Evolutionary conservation across 2,113 vertebrate genomes (phyloP), one percentile per base, ranked within the genome.

Genomic region (Promerops cafer): DNA sequence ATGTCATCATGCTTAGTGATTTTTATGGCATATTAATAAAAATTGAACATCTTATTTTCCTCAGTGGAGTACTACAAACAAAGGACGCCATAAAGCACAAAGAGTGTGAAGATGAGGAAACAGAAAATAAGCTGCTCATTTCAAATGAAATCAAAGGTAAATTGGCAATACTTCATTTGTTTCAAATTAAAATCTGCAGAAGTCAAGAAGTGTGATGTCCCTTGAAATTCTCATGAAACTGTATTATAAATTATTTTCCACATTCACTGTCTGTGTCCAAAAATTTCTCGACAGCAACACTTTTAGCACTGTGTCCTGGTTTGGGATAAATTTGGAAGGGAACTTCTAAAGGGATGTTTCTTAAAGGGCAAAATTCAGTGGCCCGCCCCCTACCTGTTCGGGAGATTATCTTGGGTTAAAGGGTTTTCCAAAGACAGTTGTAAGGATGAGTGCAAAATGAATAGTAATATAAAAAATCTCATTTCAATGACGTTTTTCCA

Each of bases 81-180:
- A 98, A 98, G 68, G 97, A 98, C 17, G 31, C 92, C 53, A 84
- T 97, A 90, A 93, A 87, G 72, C 97, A 83, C 77, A 97, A 96
- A 90, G 93, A 97, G 11, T 79, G 75, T 85, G 97, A 98, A 91
- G 97, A 97, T 85, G 98, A 97, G 64, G 98, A 96, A 68, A 90
- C 80, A 74, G 98, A 98, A 95, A 98, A 94, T 60, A 98, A 98
- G 79, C 91, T 95, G 75, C 96, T 97, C 18, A 89, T 96, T 40
- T 88, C 98, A 81, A 97, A 94, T 26, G 98, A 98, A 97, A 90
- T 98, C 88, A 98, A 97, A 98, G 98, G 98, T 99, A 98, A 66
- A 69, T 78, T 80, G 18, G 8, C 53, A 60, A 26, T 82, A 31
- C 49, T 86, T 42, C 4, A 14, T 66, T 84, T 77, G 28, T 89